Evolutionary conservation across 2,888 invertebrate species (phyloP).

Genomic region (Pristionchus japonicus): DNA sequence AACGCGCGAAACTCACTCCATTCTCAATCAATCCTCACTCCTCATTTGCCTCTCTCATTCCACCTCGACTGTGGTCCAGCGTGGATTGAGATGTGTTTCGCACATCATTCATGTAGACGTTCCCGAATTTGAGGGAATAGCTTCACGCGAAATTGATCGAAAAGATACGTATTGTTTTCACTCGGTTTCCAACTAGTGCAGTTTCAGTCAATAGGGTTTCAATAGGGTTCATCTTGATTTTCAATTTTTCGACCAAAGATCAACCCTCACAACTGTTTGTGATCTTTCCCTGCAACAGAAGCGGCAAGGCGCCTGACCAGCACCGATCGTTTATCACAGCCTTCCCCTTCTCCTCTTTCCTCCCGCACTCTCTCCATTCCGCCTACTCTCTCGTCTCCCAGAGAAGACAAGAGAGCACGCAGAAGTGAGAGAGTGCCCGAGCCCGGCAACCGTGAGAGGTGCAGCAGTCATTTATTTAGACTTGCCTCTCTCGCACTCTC

Average conservation of each 20-base stretch:
- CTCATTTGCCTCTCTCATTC: no score
- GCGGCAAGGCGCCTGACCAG: not conserved
- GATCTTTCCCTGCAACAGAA: not conserved
- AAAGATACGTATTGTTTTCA: no score
- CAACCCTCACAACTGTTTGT: not conserved
- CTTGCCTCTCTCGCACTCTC: not conserved
- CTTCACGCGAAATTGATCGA: no score
- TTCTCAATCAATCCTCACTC: no score
- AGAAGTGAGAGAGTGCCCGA: not conserved
- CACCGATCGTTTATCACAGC: constrained; percentile 31
- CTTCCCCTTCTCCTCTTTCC: not conserved
- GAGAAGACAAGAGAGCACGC: not conserved
- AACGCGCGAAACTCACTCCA: not conserved
- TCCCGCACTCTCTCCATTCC: no score
- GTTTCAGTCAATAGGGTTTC: no score
- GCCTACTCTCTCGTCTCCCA: not conserved
- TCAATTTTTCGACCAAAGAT: no score
- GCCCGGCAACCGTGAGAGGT: not conserved
- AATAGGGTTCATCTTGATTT: no score
- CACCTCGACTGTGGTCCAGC: not conserved
- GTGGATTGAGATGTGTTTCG: not conserved
- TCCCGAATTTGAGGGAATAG: no score
- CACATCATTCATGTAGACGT: not conserved
- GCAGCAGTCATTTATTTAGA: constrained; percentile 38
- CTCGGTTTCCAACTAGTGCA: no score